Percentiles rank a stretch among this genome's conserved stretches.
phyloP scores from a whole-genome alignment of 2,888 invertebrate species.

The Heteropelma amictum region DNA sequence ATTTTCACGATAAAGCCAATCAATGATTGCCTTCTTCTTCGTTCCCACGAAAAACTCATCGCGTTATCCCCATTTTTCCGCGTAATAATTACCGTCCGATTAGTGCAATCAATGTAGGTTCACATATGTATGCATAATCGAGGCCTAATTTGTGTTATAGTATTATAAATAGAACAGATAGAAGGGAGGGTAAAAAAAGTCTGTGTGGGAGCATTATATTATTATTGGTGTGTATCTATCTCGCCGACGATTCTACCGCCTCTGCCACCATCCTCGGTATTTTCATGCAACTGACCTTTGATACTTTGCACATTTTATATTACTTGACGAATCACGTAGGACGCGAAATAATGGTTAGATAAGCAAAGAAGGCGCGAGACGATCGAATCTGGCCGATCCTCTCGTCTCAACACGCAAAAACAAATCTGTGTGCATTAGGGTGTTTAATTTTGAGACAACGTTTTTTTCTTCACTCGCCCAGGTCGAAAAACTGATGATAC shows the following conservation, averaged over 20 bases:
- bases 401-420: slow-evolving; percentile 15
- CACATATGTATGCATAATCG: slow-evolving; percentile 4
- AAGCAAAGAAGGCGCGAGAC: slow-evolving; percentile 41
- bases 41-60: background rate
- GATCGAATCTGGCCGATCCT: slow-evolving; percentile 21
- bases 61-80: background rate
- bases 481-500: too few species aligned
- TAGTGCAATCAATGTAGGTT: slow-evolving; percentile 24
- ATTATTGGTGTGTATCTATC: slow-evolving; percentile 16
- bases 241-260: slow-evolving; percentile 4
- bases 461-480: background rate
- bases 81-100: background rate
- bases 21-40: slow-evolving; percentile 1
- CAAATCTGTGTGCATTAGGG: slow-evolving; percentile 1
- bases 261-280: slow-evolving; percentile 10
- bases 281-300: slow-evolving; percentile 48
- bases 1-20: background rate
- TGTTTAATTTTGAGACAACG: background rate
- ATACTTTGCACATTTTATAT: slow-evolving; percentile 39
- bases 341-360: slow-evolving; percentile 43
- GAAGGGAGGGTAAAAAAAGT: slow-evolving; percentile 2
- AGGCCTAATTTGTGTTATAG: background rate
- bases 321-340: slow-evolving; percentile 38
- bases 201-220: background rate
- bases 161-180: slow-evolving; percentile 24